Conservation (phyloP, 2,888 invertebrate species). For the Eupsilia transversa region DNA sequence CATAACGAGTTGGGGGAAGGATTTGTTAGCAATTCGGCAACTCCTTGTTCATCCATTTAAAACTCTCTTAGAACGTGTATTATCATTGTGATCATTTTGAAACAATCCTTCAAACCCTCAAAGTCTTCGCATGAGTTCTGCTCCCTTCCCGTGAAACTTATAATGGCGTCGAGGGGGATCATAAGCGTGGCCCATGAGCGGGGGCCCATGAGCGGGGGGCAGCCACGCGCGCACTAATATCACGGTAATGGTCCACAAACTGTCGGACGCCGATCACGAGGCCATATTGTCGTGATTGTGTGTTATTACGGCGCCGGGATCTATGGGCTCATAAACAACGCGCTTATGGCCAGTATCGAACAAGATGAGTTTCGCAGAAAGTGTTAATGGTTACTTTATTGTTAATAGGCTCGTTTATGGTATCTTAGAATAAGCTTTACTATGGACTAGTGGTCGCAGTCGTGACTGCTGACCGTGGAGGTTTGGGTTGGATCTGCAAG, state of each 20-base stretch:
- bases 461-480: background rate
- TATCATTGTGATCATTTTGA: slow-evolving; percentile 40
- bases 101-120: slow-evolving; percentile 22
- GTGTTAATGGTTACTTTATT: slow-evolving; percentile 3
- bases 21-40: background rate
- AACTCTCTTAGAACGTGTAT: slow-evolving; percentile 34
- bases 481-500: no score
- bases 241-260: slow-evolving; percentile 43
- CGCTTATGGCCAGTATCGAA: slow-evolving; percentile 20
- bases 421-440: background rate
- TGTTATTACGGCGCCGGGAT: slow-evolving; percentile 26
- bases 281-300: slow-evolving; percentile 27
- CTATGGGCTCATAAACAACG: slow-evolving; percentile 38
- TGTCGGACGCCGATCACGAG: slow-evolving; percentile 27
- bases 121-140: slow-evolving; percentile 3
- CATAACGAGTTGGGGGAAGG: no score
- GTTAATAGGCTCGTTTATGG: slow-evolving; percentile 12
- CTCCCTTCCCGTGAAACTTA: slow-evolving; percentile 41
- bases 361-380: background rate
- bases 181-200: background rate
- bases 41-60: no score
- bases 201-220: background rate
- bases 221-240: slow-evolving; percentile 33
- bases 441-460: no score
- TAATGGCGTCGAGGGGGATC: slow-evolving; percentile 11